Evolutionary conservation across 2,888 invertebrate genomes (phyloP), one percentile per base, ranked within the genome.

Genomic region (Stenotaenia linearis): DNA sequence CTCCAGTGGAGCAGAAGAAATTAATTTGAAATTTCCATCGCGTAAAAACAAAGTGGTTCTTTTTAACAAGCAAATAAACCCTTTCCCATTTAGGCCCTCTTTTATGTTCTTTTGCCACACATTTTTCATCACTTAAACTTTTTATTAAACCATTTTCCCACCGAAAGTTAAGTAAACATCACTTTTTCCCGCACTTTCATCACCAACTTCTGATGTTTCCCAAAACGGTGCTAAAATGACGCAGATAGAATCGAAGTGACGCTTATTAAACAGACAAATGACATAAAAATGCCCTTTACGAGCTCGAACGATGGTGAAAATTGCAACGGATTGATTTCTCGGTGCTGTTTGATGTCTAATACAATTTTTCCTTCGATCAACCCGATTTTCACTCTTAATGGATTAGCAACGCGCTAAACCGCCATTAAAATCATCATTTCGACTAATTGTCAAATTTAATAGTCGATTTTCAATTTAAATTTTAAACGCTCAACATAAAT

Each of bases 231-330:
- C 69, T 69, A 25, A 69, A 69, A 69, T 23, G 25, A 28, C 69
- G 28, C 69, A 69, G 28, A 69, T 69, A 69, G 25, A 28, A 69
- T 10, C 69, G 69, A 9, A 25, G 25, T 28, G 69, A 69, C 69
- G 69, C 69, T 69, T 69, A 69, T 69, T 69, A 69, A 69, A 69
- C 69, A 69, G 69, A 69, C 69, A 69, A 69, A 69, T 69, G 28
- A 69, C 15, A 69, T 69, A 69, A 69, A 56, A 69, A 69, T 69
- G 69, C 5, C 69, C 69, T 25, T 69, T 69, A 69, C 69, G 69
- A 69, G 69, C 69, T 6, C 28, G 25, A 12, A 69, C n/a, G 28
- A 15, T n/a, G 25, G 69, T 25, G 69, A 69, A 69, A 28, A 69
- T 69, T 25, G 69, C 69, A 23, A 69, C 28, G n/a, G 69, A 69